These are phyloP conservation scores for Daktulosphaira vitifoliae DNA, from an alignment of 1,140 invertebrate species.

Conservation along the genomic window DNA sequence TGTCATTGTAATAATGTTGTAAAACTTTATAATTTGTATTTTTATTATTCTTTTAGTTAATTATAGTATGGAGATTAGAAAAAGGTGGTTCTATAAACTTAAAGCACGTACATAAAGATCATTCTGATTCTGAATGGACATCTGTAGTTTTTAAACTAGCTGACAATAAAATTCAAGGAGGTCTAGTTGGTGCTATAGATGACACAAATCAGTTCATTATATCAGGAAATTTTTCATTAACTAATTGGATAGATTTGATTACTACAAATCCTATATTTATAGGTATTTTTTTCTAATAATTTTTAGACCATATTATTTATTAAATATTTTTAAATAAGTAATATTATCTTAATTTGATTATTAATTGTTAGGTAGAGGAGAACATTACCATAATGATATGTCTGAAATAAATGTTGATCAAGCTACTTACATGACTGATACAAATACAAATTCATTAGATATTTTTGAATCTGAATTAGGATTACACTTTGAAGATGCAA, in stretches of 20 bases:
- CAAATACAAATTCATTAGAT: slow-evolving; percentile 27
- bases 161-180: slow-evolving; percentile 50
- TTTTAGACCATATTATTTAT: background rate
- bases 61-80: slow-evolving; percentile 38
- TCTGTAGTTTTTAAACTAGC: slow-evolving; percentile 51
- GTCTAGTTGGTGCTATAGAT: slow-evolving; percentile 45
- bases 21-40: background rate
- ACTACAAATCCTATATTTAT: slow-evolving; percentile 44
- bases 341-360: background rate
- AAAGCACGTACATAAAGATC: slow-evolving; percentile 50
- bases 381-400: slow-evolving; percentile 9
- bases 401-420: slow-evolving; percentile 2
- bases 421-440: slow-evolving; percentile 14
- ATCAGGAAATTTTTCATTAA: slow-evolving; percentile 47
- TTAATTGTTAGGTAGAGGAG: slow-evolving; percentile 7
- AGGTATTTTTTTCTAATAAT: slow-evolving; percentile 39
- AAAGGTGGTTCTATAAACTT: slow-evolving; percentile 19
- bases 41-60: slow-evolving; percentile 33
- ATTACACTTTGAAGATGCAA: slow-evolving; percentile 9
- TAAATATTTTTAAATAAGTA: no score
- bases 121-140: slow-evolving; percentile 58
- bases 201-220: slow-evolving; percentile 43
- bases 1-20: slow-evolving; percentile 43
- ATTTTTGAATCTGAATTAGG: background rate
- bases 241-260: slow-evolving; percentile 52